Percentiles rank a stretch among this genome's conserved stretches.
phyloP scores from a whole-genome alignment of 2,797 vertebrate genomes.

The Malurus leucopterus region DNA sequence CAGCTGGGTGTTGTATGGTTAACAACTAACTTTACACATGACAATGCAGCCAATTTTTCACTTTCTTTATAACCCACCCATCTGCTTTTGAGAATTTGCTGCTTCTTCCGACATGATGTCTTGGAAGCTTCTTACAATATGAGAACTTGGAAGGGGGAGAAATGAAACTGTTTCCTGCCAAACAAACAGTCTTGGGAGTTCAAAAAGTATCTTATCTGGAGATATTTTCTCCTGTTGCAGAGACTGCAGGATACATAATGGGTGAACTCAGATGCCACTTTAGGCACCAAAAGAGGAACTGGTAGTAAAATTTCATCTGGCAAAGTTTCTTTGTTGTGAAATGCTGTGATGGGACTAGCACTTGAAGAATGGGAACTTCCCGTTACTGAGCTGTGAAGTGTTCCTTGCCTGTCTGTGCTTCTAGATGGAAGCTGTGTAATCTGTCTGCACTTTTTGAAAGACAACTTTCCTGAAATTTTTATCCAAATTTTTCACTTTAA shows the following conservation, averaged over 20 bases:
- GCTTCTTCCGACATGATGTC: not conserved
- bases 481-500: not conserved
- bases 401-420: not conserved
- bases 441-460: not conserved
- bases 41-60: not conserved
- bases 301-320: not conserved
- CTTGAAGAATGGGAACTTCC: conserved; percentile 14
- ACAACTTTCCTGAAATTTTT: not conserved
- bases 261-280: not conserved
- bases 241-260: not conserved
- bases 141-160: not conserved
- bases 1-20: not conserved
- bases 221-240: not conserved
- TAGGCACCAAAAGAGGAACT: not conserved
- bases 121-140: not conserved
- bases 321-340: conserved; percentile 13
- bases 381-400: not conserved
- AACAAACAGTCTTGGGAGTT: not conserved
- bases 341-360: not conserved
- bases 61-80: not conserved
- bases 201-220: not conserved
- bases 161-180: not conserved
- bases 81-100: not conserved
- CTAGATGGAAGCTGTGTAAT: not conserved
- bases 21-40: not conserved